Evolutionary conservation across 2,888 invertebrate species (phyloP), one percentile per base, ranked within the genome.

Genomic region (Synanthedon myopaeformis): DNA sequence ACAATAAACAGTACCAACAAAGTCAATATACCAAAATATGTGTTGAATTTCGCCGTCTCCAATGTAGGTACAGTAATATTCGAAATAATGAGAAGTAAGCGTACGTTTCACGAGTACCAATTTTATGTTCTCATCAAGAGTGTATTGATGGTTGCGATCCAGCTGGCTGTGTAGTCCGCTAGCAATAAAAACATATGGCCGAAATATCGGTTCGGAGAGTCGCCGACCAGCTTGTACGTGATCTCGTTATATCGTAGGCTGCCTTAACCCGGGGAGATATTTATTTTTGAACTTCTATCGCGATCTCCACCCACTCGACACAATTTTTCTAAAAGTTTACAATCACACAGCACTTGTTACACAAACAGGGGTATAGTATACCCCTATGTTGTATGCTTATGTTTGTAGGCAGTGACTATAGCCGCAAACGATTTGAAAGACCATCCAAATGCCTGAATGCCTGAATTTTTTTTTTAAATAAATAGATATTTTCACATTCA

Each of bases 161-260:
- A 49, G 57, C 54, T 56, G 61, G 59, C 58, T 59, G 56, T 57
- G 58, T 57, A 65, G 62, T 63, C 63, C 67, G 62, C 67, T 59
- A 62, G 62, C 64, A 69, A 73, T 70, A 72, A 73, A 72, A 71
- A 63, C 59, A 66, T 70, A 70, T 58, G 59, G 61, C 59, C 65
- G 59, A 70, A 66, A 70, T 69, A 72, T 65, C 63, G 62, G 62
- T 59, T 57, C 59, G 57, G 51, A 6, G 56, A 52, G 41, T 56
- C 41, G 49, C 54, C 51, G 49, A 35, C 14, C 51, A 48, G 28
- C 14, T 57, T 49, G 65, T 62, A 73, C 75, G 72, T 76, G 73
- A 75, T 76, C 72, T 75, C 63, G 66, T 74, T 74, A 73, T 35
- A 35, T 57, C 54, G 56, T 56, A 57, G 53, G 52, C 60, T 57